Conservation (phyloP, 1,140 invertebrate genomes). For the Mamestra configurata region DNA sequence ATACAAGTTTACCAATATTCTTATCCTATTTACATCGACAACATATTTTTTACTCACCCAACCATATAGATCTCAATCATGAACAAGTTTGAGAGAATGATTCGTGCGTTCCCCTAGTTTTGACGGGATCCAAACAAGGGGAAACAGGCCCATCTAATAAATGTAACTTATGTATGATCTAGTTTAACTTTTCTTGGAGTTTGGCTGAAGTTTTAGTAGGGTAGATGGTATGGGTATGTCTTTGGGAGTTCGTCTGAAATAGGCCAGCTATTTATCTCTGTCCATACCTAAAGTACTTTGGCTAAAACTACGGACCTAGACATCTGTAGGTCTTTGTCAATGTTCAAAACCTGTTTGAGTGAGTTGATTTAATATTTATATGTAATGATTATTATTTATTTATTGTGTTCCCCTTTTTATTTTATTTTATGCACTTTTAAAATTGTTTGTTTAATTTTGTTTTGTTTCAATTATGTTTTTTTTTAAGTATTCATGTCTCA, state of each 20-base stretch:
- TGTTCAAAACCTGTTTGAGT: no score
- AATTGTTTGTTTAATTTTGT: no score
- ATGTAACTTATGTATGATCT: slow-evolving; percentile 17
- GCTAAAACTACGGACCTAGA: no score
- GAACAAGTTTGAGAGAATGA: no score
- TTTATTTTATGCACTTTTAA: no score
- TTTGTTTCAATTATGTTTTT: no score
- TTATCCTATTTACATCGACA: background rate
- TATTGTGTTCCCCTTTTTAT: no score
- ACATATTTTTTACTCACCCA: background rate
- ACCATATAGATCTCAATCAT: background rate
- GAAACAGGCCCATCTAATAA: background rate
- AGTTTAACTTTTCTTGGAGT: slow-evolving; percentile 6
- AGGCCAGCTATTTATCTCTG: background rate
- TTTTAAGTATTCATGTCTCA: no score
- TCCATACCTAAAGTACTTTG: background rate
- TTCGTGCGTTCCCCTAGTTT: background rate
- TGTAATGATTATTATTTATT: no score
- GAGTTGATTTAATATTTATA: no score
- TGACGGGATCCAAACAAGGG: background rate
- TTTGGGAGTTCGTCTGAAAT: background rate
- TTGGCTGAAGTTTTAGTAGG: background rate
- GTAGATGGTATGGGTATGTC: background rate
- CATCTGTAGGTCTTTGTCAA: no score
- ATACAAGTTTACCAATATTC: no score